Evolutionary conservation across 1,140 invertebrate species (phyloP).

Genomic region (Neotoxoptera formosana): DNA sequence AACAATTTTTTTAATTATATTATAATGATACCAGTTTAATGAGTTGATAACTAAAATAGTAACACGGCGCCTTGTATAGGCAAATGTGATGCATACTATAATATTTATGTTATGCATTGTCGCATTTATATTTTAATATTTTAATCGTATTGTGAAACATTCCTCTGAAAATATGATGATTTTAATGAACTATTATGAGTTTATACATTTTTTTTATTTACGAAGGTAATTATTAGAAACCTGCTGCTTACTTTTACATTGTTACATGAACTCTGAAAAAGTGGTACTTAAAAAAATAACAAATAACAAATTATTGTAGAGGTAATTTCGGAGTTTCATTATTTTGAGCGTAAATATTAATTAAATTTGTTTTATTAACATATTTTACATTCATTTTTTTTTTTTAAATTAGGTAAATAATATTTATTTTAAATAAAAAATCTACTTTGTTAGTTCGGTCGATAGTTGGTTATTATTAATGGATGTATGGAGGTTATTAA

Average conservation of each 20-base stretch:
- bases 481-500: not conserved
- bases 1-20: not conserved
- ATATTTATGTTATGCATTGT: not conserved
- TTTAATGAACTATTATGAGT: not conserved
- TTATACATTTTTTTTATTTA: not conserved
- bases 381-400: too few relatives aligned
- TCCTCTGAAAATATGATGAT: not conserved
- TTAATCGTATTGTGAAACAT: not conserved
- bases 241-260: not conserved
- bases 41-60: not conserved
- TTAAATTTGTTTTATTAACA: too few relatives aligned
- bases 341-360: too few relatives aligned
- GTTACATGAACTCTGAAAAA: not conserved
- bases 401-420: not conserved
- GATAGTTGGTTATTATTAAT: not conserved
- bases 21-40: not conserved
- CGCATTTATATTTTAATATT: not conserved
- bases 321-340: too few relatives aligned
- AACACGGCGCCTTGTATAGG: slow-evolving; percentile 31
- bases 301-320: not conserved
- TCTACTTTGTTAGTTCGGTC: not conserved
- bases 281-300: not conserved
- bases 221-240: not conserved
- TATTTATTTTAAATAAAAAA: not conserved
- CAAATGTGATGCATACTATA: slow-evolving; percentile 10